These are phyloP conservation scores for Echiichthys vipera DNA, from an alignment of 2,797 vertebrate genomes.

Conservation along the genomic window DNA sequence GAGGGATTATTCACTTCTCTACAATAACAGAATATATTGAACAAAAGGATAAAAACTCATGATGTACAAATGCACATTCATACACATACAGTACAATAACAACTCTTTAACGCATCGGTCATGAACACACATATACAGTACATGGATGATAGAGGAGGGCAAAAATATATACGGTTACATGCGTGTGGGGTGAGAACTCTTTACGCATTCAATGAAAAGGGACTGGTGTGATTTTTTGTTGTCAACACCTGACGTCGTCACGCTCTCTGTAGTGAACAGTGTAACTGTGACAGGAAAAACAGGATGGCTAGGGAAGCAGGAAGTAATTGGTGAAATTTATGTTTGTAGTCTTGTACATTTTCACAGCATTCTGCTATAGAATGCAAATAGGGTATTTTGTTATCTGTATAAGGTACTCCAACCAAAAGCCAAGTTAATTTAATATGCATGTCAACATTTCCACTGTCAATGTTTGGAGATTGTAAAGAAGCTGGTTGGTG, in stretches of 20 bases:
- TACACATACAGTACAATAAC: conserved; percentile 64
- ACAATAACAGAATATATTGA: conserved; percentile 50
- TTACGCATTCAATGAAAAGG: conserved; percentile 52
- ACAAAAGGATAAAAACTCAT: conserved; percentile 40
- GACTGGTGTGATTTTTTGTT: conserved; percentile 18
- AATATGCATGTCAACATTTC: conserved; percentile 18
- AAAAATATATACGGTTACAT: conserved; percentile 23
- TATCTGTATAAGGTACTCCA: neutral
- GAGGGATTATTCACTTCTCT: conserved; percentile 42
- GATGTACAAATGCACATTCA: conserved; percentile 62
- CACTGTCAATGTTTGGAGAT: conserved; percentile 12
- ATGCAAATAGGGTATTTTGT: neutral
- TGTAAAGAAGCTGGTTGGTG: conserved; percentile 21
- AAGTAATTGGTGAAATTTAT: conserved; percentile 21
- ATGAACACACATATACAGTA: conserved; percentile 68
- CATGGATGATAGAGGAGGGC: conserved; percentile 48
- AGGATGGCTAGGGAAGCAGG: neutral
- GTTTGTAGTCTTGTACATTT: too few relatives aligned
- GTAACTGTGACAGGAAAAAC: conserved; percentile 3
- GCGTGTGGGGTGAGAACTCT: conserved; percentile 47
- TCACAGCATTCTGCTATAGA: neutral
- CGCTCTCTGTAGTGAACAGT: neutral
- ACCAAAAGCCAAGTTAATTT: neutral
- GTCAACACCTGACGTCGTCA: conserved; percentile 1
- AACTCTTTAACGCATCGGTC: conserved; percentile 31